These are phyloP conservation scores for Mesoclemmys tuberculata DNA, from an alignment of 2,113 vertebrate species.

Conservation along the genomic window DNA sequence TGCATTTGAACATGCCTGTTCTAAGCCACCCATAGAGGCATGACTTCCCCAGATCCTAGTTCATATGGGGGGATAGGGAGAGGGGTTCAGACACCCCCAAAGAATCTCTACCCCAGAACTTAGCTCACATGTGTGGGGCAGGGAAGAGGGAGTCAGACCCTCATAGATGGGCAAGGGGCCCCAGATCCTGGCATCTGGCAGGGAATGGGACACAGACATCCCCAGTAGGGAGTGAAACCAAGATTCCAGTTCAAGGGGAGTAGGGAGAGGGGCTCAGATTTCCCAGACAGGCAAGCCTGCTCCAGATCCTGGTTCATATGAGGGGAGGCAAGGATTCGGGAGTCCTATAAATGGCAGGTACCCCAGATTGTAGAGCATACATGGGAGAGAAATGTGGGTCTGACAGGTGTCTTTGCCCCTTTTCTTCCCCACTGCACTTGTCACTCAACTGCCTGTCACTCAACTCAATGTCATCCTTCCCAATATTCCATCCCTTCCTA, in stretches of 20 bases:
- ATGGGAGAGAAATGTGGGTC: not conserved
- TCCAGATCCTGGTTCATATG: not conserved
- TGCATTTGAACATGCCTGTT: not conserved
- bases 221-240: not conserved
- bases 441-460: no score
- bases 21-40: not conserved
- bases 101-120: not conserved
- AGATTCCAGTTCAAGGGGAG: not conserved
- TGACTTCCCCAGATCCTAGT: not conserved
- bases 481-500: not conserved
- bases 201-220: not conserved
- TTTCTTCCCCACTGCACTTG: not conserved
- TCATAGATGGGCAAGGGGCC: no score
- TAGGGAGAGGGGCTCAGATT: not conserved
- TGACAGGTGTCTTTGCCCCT: not conserved
- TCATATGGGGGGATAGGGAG: not conserved
- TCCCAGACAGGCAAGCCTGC: not conserved
- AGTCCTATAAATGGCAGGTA: not conserved
- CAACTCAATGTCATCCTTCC: not conserved
- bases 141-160: not conserved
- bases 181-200: not conserved
- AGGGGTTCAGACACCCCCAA: not conserved
- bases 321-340: not conserved
- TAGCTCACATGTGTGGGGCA: not conserved
- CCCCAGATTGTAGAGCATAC: not conserved